Conservation (phyloP, 2,888 invertebrate genomes). For the Syritta pipiens region DNA sequence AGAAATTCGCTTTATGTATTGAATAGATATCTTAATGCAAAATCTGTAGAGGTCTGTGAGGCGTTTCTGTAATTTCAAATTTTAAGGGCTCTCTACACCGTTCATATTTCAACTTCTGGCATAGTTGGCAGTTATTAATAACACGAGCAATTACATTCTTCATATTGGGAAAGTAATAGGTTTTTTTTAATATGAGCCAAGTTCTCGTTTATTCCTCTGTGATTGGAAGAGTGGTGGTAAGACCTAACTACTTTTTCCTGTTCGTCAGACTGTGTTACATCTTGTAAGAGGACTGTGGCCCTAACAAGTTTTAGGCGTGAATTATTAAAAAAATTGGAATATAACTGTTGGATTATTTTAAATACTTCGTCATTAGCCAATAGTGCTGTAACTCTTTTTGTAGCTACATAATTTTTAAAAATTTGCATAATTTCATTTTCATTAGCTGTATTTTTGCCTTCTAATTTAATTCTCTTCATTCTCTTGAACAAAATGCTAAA, state of each 20-base stretch:
- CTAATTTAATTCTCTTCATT: neutral
- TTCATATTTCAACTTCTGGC: neutral
- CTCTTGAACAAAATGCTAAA: neutral
- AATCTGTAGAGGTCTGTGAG: neutral
- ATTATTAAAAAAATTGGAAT: neutral
- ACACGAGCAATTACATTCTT: neutral
- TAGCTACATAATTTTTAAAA: neutral
- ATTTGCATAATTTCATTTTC: neutral
- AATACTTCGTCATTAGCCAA: neutral
- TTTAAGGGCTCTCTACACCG: neutral
- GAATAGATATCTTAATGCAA: neutral
- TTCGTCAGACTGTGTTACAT: neutral
- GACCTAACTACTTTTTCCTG: neutral
- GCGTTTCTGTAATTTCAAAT: neutral
- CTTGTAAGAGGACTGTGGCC: neutral
- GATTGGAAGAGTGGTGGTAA: neutral
- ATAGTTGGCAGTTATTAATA: neutral
- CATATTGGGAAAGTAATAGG: neutral
- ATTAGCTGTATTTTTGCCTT: neutral
- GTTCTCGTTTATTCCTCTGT: neutral
- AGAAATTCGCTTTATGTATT: neutral
- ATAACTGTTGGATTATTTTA: neutral
- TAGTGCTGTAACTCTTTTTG: neutral
- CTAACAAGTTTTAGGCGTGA: neutral
- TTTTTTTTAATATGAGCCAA: neutral